phyloP scores from a whole-genome alignment of 2,888 invertebrate genomes.

The Axea sp. region DNA sequence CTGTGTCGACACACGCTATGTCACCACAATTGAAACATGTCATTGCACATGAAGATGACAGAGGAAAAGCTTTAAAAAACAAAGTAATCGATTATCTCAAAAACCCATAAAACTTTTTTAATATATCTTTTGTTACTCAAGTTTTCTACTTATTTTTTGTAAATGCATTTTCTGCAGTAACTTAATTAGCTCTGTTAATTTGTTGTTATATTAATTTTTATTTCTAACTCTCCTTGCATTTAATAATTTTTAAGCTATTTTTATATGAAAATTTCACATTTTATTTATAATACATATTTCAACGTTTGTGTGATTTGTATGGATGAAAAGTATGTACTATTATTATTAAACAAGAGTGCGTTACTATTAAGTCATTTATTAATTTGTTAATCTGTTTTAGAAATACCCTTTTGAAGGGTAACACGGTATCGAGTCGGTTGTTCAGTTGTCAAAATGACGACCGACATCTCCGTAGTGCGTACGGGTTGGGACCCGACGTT shows the following conservation, averaged over 20 bases:
- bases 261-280: too few species aligned
- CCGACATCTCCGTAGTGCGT: conserved; percentile 97
- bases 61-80: conserved; percentile 5
- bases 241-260: too few species aligned
- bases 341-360: neutral
- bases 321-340: neutral
- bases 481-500: conserved; percentile 92
- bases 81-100: conserved; percentile 16
- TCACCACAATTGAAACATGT: conserved; percentile 13
- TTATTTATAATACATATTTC: too few species aligned
- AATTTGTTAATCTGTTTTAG: conserved; percentile 70
- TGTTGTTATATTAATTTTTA: too few species aligned
- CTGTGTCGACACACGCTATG: conserved; percentile 12
- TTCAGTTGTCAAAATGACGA: conserved; percentile 87
- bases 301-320: too few species aligned
- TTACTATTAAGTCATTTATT: neutral
- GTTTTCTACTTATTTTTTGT: too few species aligned
- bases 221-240: too few species aligned
- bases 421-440: conserved; percentile 75
- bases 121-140: too few species aligned
- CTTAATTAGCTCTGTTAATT: too few species aligned
- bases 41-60: conserved; percentile 16
- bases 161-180: too few species aligned
- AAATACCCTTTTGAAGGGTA: conserved; percentile 75
- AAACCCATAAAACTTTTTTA: neutral